phyloP scores from a whole-genome alignment of 2,113 vertebrate genomes.

The Tragulus kanchil region DNA sequence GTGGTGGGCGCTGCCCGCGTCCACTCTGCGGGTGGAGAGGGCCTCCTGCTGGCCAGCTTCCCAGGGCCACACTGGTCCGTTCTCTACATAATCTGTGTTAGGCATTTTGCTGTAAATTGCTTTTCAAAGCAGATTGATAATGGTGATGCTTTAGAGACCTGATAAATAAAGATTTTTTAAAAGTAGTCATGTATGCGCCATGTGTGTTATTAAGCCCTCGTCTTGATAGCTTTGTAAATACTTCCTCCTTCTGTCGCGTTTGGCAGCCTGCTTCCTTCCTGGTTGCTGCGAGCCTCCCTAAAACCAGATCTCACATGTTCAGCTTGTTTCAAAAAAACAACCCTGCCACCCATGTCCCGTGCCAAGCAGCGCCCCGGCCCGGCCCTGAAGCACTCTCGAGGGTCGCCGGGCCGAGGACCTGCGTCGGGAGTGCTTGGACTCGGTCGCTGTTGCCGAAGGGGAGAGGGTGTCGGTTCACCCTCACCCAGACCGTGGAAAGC shows the following conservation, averaged over 20 bases:
- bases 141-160: slow-evolving; percentile 58
- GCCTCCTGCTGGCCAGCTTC: neutral
- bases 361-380: fast-evolving
- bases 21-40: neutral
- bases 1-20: neutral
- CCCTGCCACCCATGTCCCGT: neutral
- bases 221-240: slow-evolving; percentile 72
- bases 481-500: slow-evolving; percentile 68
- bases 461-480: slow-evolving; percentile 53
- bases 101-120: neutral
- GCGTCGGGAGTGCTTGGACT: neutral
- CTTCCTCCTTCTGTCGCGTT: slow-evolving; percentile 84
- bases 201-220: slow-evolving; percentile 42
- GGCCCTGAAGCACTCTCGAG: fast-evolving
- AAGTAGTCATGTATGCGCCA: neutral
- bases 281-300: slow-evolving; percentile 64
- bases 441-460: neutral
- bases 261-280: slow-evolving; percentile 87
- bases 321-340: neutral
- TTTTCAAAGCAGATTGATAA: slow-evolving; percentile 42
- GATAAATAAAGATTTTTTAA: slow-evolving; percentile 70
- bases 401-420: neutral
- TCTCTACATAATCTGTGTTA: neutral
- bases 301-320: slow-evolving; percentile 78
- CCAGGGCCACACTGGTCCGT: neutral